Percentiles rank a stretch among this genome's conserved stretches.
Evolutionary conservation across 1,140 invertebrate genomes (phyloP).

Genomic region (Hylyphantes graminicola): DNA sequence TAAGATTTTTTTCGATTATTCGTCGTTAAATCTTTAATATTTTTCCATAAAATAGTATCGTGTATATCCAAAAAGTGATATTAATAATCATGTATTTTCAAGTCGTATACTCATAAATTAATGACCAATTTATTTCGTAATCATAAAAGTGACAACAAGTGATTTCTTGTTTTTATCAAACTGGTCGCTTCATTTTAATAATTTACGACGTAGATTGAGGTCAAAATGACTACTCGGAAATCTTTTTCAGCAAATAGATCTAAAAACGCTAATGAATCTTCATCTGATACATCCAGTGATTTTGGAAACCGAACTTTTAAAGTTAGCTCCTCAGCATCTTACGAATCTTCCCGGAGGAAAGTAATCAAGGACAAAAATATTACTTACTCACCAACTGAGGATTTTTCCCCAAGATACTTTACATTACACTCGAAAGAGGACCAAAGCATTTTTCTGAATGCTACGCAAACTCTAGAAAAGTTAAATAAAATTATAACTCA

Average conservation of each 20-base stretch:
- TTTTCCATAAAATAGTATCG: too few species aligned
- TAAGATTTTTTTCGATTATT: too few species aligned
- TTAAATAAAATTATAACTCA: slow-evolving; percentile 26
- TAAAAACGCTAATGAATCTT: slow-evolving; percentile 11
- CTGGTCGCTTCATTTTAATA: too few species aligned
- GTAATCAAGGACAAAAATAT: neutral
- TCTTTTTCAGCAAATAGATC: slow-evolving; percentile 27
- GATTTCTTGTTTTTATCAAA: too few species aligned
- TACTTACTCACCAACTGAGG: neutral
- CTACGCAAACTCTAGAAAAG: slow-evolving; percentile 42
- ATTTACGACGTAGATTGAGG: too few species aligned
- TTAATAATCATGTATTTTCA: too few species aligned
- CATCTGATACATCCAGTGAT: neutral
- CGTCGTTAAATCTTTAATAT: too few species aligned
- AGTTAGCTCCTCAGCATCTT: slow-evolving; percentile 24
- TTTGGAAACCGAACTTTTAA: neutral
- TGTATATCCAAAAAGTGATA: too few species aligned
- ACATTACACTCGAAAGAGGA: slow-evolving; percentile 8
- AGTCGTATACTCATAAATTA: too few species aligned
- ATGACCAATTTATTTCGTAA: too few species aligned
- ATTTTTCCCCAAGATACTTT: slow-evolving; percentile 12
- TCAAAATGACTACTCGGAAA: slow-evolving; percentile 1
- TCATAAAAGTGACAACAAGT: too few species aligned
- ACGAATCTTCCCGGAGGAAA: slow-evolving; percentile 19
- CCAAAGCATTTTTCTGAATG: slow-evolving; percentile 28